phyloP scores from a whole-genome alignment of 2,888 invertebrate genomes.

The Tinea trinotella region DNA sequence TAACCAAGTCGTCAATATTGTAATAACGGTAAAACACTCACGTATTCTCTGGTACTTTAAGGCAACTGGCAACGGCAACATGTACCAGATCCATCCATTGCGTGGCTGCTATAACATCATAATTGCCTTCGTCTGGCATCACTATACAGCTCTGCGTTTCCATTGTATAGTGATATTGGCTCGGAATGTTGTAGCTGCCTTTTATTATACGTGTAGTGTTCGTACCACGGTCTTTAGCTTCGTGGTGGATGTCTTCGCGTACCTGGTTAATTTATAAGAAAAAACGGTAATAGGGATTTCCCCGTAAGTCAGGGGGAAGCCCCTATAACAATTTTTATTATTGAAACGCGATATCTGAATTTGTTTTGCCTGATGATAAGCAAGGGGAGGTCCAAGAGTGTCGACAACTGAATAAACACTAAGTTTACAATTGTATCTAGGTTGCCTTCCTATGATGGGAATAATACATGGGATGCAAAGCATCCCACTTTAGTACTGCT shows the following conservation, averaged over 20 bases:
- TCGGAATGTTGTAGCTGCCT: slow-evolving; percentile 68
- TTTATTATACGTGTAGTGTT: slow-evolving; percentile 64
- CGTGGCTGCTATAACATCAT: slow-evolving; percentile 67
- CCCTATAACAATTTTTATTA: too few relatives aligned
- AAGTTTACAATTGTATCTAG: too few relatives aligned
- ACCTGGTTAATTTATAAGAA: slow-evolving; percentile 38
- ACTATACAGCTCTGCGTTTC: slow-evolving; percentile 78
- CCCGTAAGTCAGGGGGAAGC: too few relatives aligned
- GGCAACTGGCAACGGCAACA: slow-evolving; percentile 61
- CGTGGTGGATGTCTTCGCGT: slow-evolving; percentile 38
- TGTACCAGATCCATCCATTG: slow-evolving; percentile 78
- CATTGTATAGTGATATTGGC: slow-evolving; percentile 86
- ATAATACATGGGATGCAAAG: too few relatives aligned
- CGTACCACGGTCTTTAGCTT: slow-evolving; percentile 44
- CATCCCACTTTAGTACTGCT: too few relatives aligned
- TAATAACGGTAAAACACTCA: slow-evolving; percentile 36
- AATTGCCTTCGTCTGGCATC: slow-evolving; percentile 73
- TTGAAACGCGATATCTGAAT: too few relatives aligned
- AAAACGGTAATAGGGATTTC: too few relatives aligned
- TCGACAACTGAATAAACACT: too few relatives aligned
- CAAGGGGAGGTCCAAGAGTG: too few relatives aligned
- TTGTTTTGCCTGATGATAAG: too few relatives aligned
- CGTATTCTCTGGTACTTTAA: slow-evolving; percentile 74
- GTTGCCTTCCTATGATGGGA: too few relatives aligned
- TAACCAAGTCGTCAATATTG: too few relatives aligned